Percentiles rank a stretch among this genome's conserved stretches.
These are phyloP conservation scores for Aradophagus sp. DNA, from an alignment of 1,140 invertebrate species.

Conservation along the genomic window DNA sequence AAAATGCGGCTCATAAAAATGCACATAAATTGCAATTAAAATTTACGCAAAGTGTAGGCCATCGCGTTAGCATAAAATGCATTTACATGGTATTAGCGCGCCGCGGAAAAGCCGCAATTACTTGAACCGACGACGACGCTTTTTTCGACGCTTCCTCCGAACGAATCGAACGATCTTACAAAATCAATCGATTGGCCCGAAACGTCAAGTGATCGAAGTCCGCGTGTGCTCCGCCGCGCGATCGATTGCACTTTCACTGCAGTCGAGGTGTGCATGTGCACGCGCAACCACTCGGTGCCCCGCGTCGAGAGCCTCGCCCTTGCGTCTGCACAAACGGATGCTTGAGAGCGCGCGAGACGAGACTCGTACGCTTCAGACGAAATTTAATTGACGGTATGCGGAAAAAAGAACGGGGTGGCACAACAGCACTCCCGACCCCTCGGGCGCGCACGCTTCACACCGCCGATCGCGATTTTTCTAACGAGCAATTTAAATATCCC, in stretches of 20 bases:
- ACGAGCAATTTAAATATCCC: slow-evolving; percentile 18
- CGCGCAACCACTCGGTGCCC: slow-evolving; percentile 61
- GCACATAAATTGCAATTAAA: slow-evolving; percentile 53
- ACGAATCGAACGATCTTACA: slow-evolving; percentile 8
- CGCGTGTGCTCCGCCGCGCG: slow-evolving; percentile 16
- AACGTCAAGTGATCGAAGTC: slow-evolving; percentile 1
- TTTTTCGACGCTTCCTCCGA: slow-evolving; percentile 38
- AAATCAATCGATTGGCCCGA: slow-evolving; percentile 10
- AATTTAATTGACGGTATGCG: slow-evolving; percentile 44
- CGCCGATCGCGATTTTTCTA: slow-evolving; percentile 12
- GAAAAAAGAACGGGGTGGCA: slow-evolving; percentile 18
- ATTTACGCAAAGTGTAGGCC: slow-evolving; percentile 30
- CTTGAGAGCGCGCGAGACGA: slow-evolving; percentile 54
- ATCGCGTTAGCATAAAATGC: slow-evolving; percentile 33
- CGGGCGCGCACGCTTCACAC: too few species aligned
- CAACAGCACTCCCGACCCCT: slow-evolving; percentile 13
- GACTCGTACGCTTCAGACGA: slow-evolving; percentile 49
- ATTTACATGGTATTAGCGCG: slow-evolving; percentile 45
- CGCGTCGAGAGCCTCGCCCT: slow-evolving; percentile 55
- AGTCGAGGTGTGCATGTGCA: slow-evolving; percentile 48
- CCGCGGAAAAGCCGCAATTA: slow-evolving; percentile 36
- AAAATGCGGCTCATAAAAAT: slow-evolving; percentile 49
- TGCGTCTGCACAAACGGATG: slow-evolving; percentile 58
- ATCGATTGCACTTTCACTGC: slow-evolving; percentile 54
- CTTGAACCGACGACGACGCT: slow-evolving; percentile 34